phyloP scores from a whole-genome alignment of 2,888 invertebrate species.

The Pammene fasciana region DNA sequence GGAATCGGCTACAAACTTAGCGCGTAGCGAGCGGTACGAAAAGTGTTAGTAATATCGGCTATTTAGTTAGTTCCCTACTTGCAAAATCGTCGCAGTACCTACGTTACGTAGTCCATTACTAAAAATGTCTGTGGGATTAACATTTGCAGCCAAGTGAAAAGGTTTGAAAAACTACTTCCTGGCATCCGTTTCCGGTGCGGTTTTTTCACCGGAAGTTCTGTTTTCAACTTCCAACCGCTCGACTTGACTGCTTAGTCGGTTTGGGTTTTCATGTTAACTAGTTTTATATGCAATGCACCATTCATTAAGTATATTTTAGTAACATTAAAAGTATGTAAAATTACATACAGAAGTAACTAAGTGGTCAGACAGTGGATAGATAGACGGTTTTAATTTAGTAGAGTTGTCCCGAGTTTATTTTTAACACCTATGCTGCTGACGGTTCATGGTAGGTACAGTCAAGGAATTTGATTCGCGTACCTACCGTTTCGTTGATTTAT shows the following conservation, averaged over 20 bases:
- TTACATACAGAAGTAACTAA: no score
- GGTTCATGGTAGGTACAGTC: no score
- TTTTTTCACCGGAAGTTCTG: slow-evolving; percentile 37
- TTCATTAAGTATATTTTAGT: background rate
- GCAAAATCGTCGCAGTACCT: background rate
- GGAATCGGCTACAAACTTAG: no score
- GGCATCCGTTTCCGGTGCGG: slow-evolving; percentile 35
- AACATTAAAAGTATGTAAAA: background rate
- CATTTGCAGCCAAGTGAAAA: slow-evolving; percentile 32
- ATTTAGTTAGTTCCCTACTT: no score
- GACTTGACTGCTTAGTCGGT: slow-evolving; percentile 9
- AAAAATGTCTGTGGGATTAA: slow-evolving; percentile 9
- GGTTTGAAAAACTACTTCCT: slow-evolving; percentile 43
- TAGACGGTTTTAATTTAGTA: no score
- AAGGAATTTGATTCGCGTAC: no score
- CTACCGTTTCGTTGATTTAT: no score
- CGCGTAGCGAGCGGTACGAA: no score
- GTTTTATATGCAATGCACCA: background rate
- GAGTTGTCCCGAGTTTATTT: no score
- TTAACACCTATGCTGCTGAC: no score
- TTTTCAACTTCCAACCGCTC: slow-evolving; percentile 27
- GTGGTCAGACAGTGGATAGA: no score
- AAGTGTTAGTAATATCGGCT: no score
- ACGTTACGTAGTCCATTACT: background rate
- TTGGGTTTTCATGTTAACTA: slow-evolving; percentile 29